Base-by-base conservation (phyloP, 2,888 invertebrate genomes). In the Eristalinus aeneus region DNA sequence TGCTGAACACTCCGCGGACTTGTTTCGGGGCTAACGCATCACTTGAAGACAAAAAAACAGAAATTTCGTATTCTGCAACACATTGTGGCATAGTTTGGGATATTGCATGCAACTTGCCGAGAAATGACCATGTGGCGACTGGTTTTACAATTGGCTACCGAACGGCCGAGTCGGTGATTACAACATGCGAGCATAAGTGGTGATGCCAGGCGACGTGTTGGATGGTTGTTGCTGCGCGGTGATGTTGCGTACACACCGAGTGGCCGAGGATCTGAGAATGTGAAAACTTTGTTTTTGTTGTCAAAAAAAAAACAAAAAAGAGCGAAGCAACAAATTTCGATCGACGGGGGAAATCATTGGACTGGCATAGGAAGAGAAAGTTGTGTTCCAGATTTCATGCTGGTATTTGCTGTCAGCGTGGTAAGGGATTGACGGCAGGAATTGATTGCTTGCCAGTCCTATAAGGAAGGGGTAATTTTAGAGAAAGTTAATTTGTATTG, bases 121-220 rank as follows among this genome's bases (percentile, higher is more conserved):
- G 23, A 23, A 23, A 23, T 56, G 56, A 56, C 56, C 56, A 56
- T 56, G 56, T 56, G 56, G 56, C 56, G 56, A 56, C 56, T 56
- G 56, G 56, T 56, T 56, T 27, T 56, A 11, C 56, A 56, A 56
- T 56, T 56, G 56, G 10, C 56, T 23, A 56, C 20, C 20, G 54
- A 16, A 54, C 2, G 56, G 20, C 56, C 23, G 56, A 20, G 23
- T 56, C 22, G 23, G 12, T 56, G 56, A 56, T 56, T 56, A 56
- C 56, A 56, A 56, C 56, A 56, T 56, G 22, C 56, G 23, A 23
- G 23, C 23, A 56, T 23, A 56, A 56, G 22, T 27, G 56, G 22
- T 56, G 56, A 46, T 46, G 46, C 46, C 46, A 46, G 56, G 5
- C 9, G 16, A 27, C 23, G 23, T 56, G 22, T 22, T 27, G 56